Evolutionary conservation across 35 echinoderm and acorn worm species (phyloP).

Genomic region (Strongylocentrotus purpuratus): DNA sequence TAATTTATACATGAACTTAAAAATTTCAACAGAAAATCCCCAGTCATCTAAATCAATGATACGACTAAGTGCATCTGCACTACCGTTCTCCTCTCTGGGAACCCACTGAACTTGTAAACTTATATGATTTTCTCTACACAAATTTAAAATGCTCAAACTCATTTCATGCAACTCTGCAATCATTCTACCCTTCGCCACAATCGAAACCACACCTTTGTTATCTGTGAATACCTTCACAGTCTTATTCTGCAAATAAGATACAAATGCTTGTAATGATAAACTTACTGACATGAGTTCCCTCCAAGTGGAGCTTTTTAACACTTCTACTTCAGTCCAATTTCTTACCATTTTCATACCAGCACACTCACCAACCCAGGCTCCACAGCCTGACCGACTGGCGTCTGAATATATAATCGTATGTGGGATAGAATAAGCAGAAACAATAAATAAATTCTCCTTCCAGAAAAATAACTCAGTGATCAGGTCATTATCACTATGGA

Average conservation of each 20-base stretch:
- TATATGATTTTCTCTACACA: constrained; percentile 46
- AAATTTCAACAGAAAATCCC: constrained; percentile 45
- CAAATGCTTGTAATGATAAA: constrained; percentile 24
- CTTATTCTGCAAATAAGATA: neutral
- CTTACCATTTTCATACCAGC: neutral
- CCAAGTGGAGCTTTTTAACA: constrained; percentile 56
- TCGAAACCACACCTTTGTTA: constrained; percentile 38
- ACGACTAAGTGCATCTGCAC: constrained; percentile 56
- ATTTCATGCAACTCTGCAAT: constrained; percentile 42
- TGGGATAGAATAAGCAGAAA: constrained; percentile 10
- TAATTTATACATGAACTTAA: constrained; percentile 34
- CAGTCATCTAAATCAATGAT: constrained; percentile 53
- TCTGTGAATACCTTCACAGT: constrained; percentile 51
- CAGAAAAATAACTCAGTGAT: constrained; percentile 19
- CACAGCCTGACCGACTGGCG: constrained; percentile 44
- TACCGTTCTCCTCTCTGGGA: constrained; percentile 32
- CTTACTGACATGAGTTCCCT: constrained; percentile 50
- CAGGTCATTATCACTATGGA: neutral
- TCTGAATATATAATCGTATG: constrained; percentile 53
- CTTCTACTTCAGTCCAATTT: constrained; percentile 29
- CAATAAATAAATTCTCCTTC: constrained; percentile 17
- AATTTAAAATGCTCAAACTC: neutral
- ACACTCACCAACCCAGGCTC: constrained; percentile 22
- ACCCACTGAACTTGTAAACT: constrained; percentile 50
- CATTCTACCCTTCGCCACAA: constrained; percentile 44